Base-by-base conservation (phyloP, 2,113 vertebrate genomes). In the Conger conger region DNA sequence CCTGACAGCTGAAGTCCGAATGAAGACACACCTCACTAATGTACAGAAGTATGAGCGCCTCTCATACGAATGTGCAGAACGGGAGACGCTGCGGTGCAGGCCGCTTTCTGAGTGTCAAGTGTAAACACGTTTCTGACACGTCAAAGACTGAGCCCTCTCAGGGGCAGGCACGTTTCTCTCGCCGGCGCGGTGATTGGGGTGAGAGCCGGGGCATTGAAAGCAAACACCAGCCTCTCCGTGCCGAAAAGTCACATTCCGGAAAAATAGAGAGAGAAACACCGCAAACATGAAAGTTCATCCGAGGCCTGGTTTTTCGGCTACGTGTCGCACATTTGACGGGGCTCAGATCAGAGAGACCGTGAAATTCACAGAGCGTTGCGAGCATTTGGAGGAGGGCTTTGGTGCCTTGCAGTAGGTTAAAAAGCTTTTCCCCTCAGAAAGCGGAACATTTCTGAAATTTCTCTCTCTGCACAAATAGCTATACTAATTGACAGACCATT, bases 131-230 rank as follows among this genome's bases (percentile, higher is more conserved):
- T 57, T 57, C 50, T 82, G 50, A 82, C 33, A 54, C 57, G 80
- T 82, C 80, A 80, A 80, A 80, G 79, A 37, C 38, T 83, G 27
- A 33, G 33, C 54, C 36, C 53, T 40, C 37, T 6, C 27, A 33
- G 84, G 53, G 17, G 35, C 27, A 30, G 76, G 20, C 77, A 84
- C 16, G 8, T 16, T 35, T 18, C 30, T 13, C 27, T 38, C 2
- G n/a, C 73, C 68, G 33, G 68, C 68, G 33, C 68, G 42, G 36
- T 83, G 81, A 86, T 81, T 83, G 50, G 40, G 86, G 81, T 82
- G 76, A 83, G 83, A 8, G 45, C 54, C 36, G 36, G 83, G 86
- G 82, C 86, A 85, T 17, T 20, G 30, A 40, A 27, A 80, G 78
- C 81, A 83, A 82, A 85, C 16, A 0, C 38, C 45, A 73, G 85